Percentiles rank a stretch among this genome's conserved stretches.
These are phyloP conservation scores for Rhagoletis pomonella DNA, from an alignment of 1,140 invertebrate species.

Conservation along the genomic window DNA sequence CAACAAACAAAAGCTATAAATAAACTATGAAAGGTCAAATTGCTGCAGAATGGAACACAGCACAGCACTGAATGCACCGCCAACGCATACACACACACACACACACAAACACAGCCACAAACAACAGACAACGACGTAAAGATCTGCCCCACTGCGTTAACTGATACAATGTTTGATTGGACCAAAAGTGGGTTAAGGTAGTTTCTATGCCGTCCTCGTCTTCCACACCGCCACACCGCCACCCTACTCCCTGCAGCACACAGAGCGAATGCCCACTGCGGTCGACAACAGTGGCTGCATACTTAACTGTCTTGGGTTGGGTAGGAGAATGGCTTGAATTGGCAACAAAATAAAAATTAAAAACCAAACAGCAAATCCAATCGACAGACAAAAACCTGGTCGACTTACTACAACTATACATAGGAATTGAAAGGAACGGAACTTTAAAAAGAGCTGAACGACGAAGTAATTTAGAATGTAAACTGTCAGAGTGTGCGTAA, in stretches of 20 bases:
- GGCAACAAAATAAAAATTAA: not conserved
- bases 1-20: conserved; percentile 36
- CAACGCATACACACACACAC: not conserved
- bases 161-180: conserved; percentile 19
- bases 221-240: too few species aligned
- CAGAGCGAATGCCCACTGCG: not conserved
- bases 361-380: too few species aligned
- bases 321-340: conserved; percentile 21
- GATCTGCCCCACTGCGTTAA: not conserved
- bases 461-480: not conserved
- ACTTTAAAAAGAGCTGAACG: conserved; percentile 1
- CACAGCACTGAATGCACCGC: not conserved
- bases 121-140: not conserved
- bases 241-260: not conserved
- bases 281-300: not conserved
- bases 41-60: not conserved
- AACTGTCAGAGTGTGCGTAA: not conserved
- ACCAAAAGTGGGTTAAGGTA: conserved; percentile 54
- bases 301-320: not conserved
- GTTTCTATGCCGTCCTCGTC: conserved; percentile 14
- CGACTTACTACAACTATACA: not conserved
- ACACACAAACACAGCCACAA: not conserved
- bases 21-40: conserved; percentile 33
- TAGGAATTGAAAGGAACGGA: conserved; percentile 33
- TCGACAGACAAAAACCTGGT: not conserved